Base-by-base conservation (phyloP, 2,797 vertebrate species). In the Gallinago nigripennis region DNA sequence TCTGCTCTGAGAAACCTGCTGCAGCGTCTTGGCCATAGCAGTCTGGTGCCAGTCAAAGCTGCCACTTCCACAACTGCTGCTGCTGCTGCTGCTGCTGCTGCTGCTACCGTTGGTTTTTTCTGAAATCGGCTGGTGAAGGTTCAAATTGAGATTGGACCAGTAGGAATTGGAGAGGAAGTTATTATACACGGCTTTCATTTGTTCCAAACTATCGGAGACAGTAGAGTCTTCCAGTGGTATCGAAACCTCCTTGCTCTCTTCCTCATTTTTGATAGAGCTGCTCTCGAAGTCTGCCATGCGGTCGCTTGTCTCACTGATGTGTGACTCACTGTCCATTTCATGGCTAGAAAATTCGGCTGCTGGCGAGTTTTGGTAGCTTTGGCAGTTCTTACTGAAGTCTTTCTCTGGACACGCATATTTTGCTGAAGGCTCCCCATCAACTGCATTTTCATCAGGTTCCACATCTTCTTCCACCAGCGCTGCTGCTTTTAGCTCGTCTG, bases 41-140 rank as follows among this genome's bases (percentile, higher is more conserved):
- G 99, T 99, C 98, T 99, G 99, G 96, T 99, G 99, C 99, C 99
- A 99, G 97, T 99, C 99, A 35, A 99, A 99, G 94, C 99, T 99
- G 43, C 99, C 98, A 21, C 99, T 99, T 37, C 99, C 99, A 91
- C 99, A 99, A 96, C 99, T 99, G 94, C 99, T 99, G 95, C 99
- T 99, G 94, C 99, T 99, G 56, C 99, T 99, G 94, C 99, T 99
- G 90, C 99, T 99, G 43, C 99, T 99, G 92, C 99, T 99, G 96
- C 99, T 99, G 94, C 99, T 99, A 19, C 99, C 98, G 2, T 98
- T 98, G 76, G 97, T 98, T 91, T 99, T 99, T 87, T 99, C 99
- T 0, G 98, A 96, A 60, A 99, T 98, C 0, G 99, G 98, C 97
- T 99, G 99, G 97, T 98, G 98, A 97, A 99, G 98, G 96, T 99